A percentile compares a stretch with the other conserved stretches of the same genome.
Evolutionary conservation across 2,113 vertebrate genomes (phyloP).

Genomic region (Paradoxurus hermaphroditus): DNA sequence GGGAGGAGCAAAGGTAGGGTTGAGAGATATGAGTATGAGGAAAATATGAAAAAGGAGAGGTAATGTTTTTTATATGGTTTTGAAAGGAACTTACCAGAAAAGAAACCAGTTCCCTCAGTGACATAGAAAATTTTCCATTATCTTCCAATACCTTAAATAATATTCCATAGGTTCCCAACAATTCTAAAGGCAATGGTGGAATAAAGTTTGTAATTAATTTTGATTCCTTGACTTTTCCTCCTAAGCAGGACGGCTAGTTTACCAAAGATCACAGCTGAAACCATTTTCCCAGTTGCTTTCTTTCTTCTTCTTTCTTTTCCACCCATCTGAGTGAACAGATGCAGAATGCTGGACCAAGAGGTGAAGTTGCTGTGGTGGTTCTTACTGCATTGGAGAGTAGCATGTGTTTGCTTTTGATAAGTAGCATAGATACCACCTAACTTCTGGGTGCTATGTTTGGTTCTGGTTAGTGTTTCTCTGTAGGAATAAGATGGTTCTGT

Average conservation of each 20-base stretch:
- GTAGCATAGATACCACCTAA: background rate
- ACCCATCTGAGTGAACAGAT: background rate
- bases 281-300: background rate
- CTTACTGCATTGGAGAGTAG: background rate
- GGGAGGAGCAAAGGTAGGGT: background rate
- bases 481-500: background rate
- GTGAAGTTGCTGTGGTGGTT: background rate
- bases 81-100: background rate
- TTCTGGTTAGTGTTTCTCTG: background rate
- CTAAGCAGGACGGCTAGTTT: background rate
- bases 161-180: background rate
- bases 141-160: background rate
- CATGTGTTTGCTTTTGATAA: background rate
- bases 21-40: background rate
- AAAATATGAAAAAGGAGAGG: background rate
- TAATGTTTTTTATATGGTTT: background rate
- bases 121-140: background rate
- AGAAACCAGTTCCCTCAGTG: background rate
- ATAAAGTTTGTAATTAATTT: background rate
- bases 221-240: background rate
- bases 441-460: background rate
- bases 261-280: background rate
- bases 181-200: background rate
- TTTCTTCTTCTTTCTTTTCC: background rate
- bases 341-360: background rate